These are phyloP conservation scores for Crambe crambe DNA, from an alignment of 37 sponge, comb jelly and placozoan species.

Conservation along the genomic window DNA sequence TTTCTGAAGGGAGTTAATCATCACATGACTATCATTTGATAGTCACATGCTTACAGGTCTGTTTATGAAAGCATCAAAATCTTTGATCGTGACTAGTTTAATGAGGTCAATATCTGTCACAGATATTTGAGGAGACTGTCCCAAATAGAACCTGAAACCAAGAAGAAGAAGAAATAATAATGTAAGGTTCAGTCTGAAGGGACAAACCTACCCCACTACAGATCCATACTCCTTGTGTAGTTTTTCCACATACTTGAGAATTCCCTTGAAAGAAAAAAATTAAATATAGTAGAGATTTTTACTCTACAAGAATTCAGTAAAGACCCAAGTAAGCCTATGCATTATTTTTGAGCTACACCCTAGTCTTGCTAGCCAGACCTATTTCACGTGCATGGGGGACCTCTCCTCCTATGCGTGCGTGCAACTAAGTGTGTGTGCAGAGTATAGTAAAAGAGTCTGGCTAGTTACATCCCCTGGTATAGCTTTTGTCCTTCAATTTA, in stretches of 20 bases:
- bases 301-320: no score
- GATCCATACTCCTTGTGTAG: conserved; percentile 34
- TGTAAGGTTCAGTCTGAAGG: not conserved
- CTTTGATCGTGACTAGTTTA: conserved; percentile 57
- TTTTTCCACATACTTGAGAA: not conserved
- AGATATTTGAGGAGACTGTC: conserved; percentile 28
- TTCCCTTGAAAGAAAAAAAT: conserved; percentile 15
- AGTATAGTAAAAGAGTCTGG: no score
- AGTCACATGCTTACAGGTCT: conserved; percentile 14
- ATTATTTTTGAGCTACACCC: no score
- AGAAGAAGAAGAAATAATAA: not conserved
- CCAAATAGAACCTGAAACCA: conserved; percentile 28
- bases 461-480: no score
- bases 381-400: no score
- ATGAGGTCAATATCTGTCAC: conserved; percentile 60
- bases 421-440: no score
- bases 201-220: conserved; percentile 27
- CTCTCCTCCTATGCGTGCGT: no score
- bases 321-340: no score
- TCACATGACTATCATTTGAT: not conserved
- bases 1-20: not conserved
- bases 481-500: no score
- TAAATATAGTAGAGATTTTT: no score
- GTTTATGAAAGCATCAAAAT: conserved; percentile 46
- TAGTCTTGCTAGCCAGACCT: no score